Evolutionary conservation across 2,797 vertebrate genomes (phyloP).

Genomic region (Furcifer pardalis): DNA sequence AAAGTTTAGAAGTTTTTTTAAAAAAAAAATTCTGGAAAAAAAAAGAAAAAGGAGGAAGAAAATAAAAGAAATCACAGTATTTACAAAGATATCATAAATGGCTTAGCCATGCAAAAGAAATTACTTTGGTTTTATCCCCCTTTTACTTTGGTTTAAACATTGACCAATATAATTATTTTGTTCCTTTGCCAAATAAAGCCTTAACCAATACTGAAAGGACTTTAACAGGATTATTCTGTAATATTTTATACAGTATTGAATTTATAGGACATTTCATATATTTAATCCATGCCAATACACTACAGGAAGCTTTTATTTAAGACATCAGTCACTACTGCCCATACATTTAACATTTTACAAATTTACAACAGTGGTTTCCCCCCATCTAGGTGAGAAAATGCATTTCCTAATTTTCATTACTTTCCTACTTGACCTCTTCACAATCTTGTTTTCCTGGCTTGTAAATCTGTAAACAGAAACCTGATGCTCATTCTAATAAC

Average conservation of each 20-base stretch:
- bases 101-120: constrained; percentile 81
- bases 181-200: constrained; percentile 77
- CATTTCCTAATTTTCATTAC: constrained; percentile 63
- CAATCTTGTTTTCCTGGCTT: constrained; percentile 66
- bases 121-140: constrained; percentile 80
- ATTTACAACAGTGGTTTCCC: constrained; percentile 76
- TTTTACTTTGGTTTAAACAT: constrained; percentile 84
- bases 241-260: constrained; percentile 76
- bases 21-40: constrained; percentile 78
- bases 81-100: constrained; percentile 82
- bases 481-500: constrained; percentile 61
- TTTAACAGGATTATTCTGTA: constrained; percentile 71
- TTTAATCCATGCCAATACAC: constrained; percentile 79
- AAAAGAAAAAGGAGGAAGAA: constrained; percentile 60
- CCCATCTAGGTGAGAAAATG: constrained; percentile 77
- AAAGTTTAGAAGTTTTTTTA: constrained; percentile 78
- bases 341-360: constrained; percentile 78
- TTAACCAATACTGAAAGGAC: constrained; percentile 77
- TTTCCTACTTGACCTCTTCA: constrained; percentile 60
- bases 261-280: constrained; percentile 77
- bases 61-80: constrained; percentile 78
- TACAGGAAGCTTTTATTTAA: constrained; percentile 81
- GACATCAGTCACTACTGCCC: constrained; percentile 78
- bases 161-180: constrained; percentile 70
- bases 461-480: constrained; percentile 71